phyloP scores from a whole-genome alignment of 2,888 invertebrate species.

The Lasioglossum malachurum region DNA sequence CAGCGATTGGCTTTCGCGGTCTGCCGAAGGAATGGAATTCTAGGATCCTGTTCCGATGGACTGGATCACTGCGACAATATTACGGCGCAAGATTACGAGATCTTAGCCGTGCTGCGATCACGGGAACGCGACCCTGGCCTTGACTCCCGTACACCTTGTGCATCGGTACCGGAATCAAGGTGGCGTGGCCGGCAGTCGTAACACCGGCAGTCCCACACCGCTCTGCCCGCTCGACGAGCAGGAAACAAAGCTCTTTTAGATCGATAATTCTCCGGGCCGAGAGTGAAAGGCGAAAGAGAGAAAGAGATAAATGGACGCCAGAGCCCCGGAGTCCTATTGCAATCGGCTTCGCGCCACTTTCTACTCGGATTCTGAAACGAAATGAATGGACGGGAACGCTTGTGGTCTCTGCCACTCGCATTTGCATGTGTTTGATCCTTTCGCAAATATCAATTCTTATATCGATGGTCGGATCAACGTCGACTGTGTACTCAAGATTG shows the following conservation, averaged over 20 bases:
- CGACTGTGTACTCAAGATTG: neutral
- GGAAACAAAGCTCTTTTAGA: slow-evolving; percentile 47
- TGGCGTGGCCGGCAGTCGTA: slow-evolving; percentile 62
- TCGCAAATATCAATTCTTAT: neutral
- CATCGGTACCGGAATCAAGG: slow-evolving; percentile 55
- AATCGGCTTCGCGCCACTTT: slow-evolving; percentile 11
- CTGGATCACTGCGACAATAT: slow-evolving; percentile 37
- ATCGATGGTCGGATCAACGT: neutral
- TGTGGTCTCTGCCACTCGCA: neutral
- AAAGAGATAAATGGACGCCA: slow-evolving; percentile 12
- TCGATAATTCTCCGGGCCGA: slow-evolving; percentile 43
- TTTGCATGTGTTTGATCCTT: neutral
- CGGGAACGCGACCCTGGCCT: slow-evolving; percentile 72
- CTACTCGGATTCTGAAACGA: neutral
- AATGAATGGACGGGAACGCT: neutral
- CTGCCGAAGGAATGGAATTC: neutral
- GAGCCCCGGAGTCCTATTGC: neutral
- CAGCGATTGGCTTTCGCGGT: neutral
- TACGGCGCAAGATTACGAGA: slow-evolving; percentile 67
- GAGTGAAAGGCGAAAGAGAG: slow-evolving; percentile 48
- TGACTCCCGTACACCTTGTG: slow-evolving; percentile 61
- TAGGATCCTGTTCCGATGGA: neutral
- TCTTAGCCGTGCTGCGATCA: slow-evolving; percentile 70
- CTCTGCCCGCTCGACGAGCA: slow-evolving; percentile 32
- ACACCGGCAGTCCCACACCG: slow-evolving; percentile 41